Evolutionary conservation across 1,140 invertebrate species (phyloP).

Genomic region (Zaprionus ghesquierei): DNA sequence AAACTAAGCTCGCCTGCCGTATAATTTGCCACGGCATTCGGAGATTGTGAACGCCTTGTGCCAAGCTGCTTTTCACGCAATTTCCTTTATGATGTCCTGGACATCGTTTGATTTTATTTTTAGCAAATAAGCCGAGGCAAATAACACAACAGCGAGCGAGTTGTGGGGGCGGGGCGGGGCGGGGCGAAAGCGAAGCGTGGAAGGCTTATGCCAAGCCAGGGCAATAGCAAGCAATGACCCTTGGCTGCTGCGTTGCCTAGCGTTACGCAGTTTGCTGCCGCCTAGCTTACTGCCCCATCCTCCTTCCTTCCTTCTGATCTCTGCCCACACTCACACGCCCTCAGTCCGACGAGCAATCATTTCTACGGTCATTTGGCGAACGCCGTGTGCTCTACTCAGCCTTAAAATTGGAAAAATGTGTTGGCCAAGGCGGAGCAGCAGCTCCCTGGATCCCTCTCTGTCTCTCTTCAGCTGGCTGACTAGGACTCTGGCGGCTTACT

Average conservation of each 20-base stretch:
- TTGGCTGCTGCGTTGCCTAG: constrained; percentile 59
- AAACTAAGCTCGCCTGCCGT: constrained; percentile 3
- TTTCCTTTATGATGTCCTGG: constrained; percentile 65
- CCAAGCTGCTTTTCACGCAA: constrained; percentile 70
- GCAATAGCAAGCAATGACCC: constrained; percentile 57
- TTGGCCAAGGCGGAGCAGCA: constrained; percentile 31
- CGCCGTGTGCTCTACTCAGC: constrained; percentile 74
- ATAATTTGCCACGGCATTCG: constrained; percentile 35
- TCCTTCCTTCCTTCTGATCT: not conserved
- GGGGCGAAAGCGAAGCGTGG: not conserved
- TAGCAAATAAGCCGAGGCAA: constrained; percentile 73
- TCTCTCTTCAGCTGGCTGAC: not conserved
- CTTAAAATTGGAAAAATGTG: constrained; percentile 80
- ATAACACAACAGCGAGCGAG: constrained; percentile 51
- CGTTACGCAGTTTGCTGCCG: constrained; percentile 57
- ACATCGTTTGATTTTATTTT: constrained; percentile 78
- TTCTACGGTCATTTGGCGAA: constrained; percentile 77
- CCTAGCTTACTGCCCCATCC: not conserved
- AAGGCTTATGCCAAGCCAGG: constrained; percentile 7
- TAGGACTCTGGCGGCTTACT: constrained; percentile 21
- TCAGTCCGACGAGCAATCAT: constrained; percentile 65
- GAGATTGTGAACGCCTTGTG: constrained; percentile 19
- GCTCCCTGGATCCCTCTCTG: not conserved
- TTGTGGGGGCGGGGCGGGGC: not conserved
- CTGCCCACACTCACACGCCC: constrained; percentile 10